These are phyloP conservation scores for Anhinga anhinga DNA, from an alignment of 2,113 vertebrate species.

Conservation along the genomic window DNA sequence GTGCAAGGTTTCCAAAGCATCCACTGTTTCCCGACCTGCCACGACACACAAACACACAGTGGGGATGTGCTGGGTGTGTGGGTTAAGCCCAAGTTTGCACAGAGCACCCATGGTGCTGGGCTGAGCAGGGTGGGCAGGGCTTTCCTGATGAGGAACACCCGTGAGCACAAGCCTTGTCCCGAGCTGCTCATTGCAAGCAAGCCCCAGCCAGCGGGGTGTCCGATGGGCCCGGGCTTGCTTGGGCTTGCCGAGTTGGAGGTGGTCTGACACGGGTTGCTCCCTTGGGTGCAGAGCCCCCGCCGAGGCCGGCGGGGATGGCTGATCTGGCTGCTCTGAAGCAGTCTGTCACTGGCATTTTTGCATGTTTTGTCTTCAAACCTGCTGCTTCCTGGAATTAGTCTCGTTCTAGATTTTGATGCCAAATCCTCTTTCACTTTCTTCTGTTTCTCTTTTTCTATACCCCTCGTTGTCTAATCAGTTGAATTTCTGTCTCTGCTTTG, in stretches of 20 bases:
- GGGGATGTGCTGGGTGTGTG: accelerated
- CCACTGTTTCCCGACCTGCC: accelerated
- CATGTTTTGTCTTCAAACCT: background rate
- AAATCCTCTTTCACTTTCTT: background rate
- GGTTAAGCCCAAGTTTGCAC: background rate
- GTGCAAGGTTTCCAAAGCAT: background rate
- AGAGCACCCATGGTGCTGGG: accelerated
- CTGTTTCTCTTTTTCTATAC: background rate
- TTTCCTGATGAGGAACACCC: accelerated
- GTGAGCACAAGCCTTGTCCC: background rate
- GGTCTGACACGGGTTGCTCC: accelerated
- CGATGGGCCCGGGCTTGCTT: accelerated
- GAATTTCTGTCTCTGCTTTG: background rate
- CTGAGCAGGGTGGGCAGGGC: background rate
- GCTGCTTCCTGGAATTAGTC: background rate
- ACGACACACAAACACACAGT: accelerated
- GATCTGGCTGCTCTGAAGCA: background rate
- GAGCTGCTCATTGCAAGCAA: background rate
- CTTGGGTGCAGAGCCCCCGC: background rate
- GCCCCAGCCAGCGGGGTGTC: background rate
- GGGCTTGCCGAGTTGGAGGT: background rate
- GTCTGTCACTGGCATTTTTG: background rate
- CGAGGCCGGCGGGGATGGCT: accelerated
- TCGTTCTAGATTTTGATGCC: background rate
- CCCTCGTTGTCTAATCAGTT: conserved; percentile 8